Base-by-base conservation (phyloP, 2,113 vertebrate species). In the Notechis scutatus region DNA sequence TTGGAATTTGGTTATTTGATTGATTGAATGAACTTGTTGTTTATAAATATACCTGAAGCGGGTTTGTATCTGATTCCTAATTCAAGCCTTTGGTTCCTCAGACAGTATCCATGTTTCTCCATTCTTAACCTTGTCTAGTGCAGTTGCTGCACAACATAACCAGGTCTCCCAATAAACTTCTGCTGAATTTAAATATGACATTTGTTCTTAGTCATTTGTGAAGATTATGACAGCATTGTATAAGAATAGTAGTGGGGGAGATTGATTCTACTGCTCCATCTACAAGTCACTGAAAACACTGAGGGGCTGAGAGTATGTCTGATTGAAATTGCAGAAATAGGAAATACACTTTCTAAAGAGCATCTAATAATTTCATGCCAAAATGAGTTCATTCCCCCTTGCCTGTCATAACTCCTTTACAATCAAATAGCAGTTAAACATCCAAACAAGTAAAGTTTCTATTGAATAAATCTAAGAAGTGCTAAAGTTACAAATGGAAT, bases 61-160 rank as follows among this genome's bases (percentile, higher is more conserved):
- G 50, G 34, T 90, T 93, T 95, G 92, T 92, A 12, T 94, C 95
- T 95, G 93, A 57, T 95, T 91, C 85, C 90, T n/a, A n/a, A 69
- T 90, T 47, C 87, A 91, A 1, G 93, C 88, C 95, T 94, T 96
- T 92, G 57, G 87, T 96, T 93, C 69, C n/a, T 1, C 0, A 24
- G 47, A 29, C 0, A 14, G 29, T 54, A 18, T 81, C 74, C 20
- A 81, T 42, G 7, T 81, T 81, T 81, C 74, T 81, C 18, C 20
- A 52, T 15, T 29, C 50, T 42, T n/a, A 14, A 42, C 12, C 26
- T 52, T 87, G 39, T 20, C 15, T 52, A 54, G 12, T 34, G 14
- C 86, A 52, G 29, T 87, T 86, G 85, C 86, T 52, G 45, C 47
- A n/a, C 6, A 24, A 6, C n/a, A 14, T 57, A 24, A 45, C 39